A percentile compares a stretch with the other conserved stretches of the same genome.
Evolutionary conservation across 2,888 invertebrate genomes (phyloP).

Genomic region (Kuschelorhynchus macadamiae): DNA sequence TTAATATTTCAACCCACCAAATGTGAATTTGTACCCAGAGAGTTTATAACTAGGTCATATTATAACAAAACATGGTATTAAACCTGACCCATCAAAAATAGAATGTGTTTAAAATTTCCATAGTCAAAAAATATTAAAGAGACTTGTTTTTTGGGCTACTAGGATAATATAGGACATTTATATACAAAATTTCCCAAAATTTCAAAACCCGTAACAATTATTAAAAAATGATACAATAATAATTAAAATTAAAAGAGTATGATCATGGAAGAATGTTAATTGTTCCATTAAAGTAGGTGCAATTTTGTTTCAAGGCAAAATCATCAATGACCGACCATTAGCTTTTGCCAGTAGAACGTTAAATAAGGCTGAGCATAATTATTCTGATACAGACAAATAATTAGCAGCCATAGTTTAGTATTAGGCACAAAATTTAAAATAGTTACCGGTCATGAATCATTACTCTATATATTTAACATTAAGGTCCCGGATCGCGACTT

Average conservation of each 20-base stretch:
- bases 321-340: background rate
- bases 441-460: conserved; percentile 60
- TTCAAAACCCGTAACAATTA: conserved; percentile 2
- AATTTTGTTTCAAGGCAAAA: background rate
- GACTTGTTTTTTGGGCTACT: background rate
- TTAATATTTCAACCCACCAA: conserved; percentile 58
- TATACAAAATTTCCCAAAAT: conserved; percentile 10
- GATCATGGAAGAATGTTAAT: background rate
- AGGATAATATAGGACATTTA: background rate
- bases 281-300: background rate
- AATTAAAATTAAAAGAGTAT: background rate
- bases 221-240: conserved; percentile 8
- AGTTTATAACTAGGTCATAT: conserved; percentile 4
- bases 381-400: conserved; percentile 62
- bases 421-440: conserved; percentile 61
- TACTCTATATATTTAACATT: conserved; percentile 59
- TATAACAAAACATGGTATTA: conserved; percentile 5
- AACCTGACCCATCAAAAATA: conserved; percentile 14
- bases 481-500: conserved; percentile 48
- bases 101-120: conserved; percentile 5
- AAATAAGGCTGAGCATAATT: conserved; percentile 59
- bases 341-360: conserved; percentile 53
- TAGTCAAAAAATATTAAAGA: conserved; percentile 10
- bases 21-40: conserved; percentile 56
- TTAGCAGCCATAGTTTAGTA: conserved; percentile 48